Evolutionary conservation across 1,140 invertebrate species (phyloP).

Genomic region (Belonocnema kinseyi): DNA sequence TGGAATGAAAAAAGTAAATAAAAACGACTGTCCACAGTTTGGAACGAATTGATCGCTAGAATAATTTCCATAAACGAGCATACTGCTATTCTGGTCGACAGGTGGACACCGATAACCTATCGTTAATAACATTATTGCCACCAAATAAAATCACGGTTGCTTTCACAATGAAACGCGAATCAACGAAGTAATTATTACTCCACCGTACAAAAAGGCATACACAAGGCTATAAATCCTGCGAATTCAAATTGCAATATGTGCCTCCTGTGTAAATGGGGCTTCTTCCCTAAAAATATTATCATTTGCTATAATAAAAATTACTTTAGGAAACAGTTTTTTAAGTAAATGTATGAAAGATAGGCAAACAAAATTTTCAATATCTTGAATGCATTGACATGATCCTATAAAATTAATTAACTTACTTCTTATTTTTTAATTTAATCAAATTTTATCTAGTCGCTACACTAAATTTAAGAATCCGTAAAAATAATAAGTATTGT

Average conservation of each 20-base stretch:
- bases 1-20: neutral
- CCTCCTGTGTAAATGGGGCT: neutral
- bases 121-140: constrained; percentile 31
- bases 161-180: constrained; percentile 28
- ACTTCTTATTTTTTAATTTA: no score
- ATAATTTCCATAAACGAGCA: constrained; percentile 20
- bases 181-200: constrained; percentile 12
- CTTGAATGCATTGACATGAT: no score
- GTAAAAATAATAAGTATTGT: neutral
- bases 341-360: no score
- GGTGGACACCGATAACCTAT: constrained; percentile 20
- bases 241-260: constrained; percentile 11
- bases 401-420: no score
- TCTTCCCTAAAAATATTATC: neutral
- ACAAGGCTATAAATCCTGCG: neutral
- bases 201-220: neutral
- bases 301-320: no score
- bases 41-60: neutral
- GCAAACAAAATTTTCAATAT: no score
- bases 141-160: constrained; percentile 19
- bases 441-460: no score
- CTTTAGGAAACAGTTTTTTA: no score
- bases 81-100: neutral
- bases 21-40: neutral
- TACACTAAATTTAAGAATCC: no score